Evolutionary conservation across 1,140 invertebrate genomes (phyloP).

Genomic region (Temnothorax curvispinosus): DNA sequence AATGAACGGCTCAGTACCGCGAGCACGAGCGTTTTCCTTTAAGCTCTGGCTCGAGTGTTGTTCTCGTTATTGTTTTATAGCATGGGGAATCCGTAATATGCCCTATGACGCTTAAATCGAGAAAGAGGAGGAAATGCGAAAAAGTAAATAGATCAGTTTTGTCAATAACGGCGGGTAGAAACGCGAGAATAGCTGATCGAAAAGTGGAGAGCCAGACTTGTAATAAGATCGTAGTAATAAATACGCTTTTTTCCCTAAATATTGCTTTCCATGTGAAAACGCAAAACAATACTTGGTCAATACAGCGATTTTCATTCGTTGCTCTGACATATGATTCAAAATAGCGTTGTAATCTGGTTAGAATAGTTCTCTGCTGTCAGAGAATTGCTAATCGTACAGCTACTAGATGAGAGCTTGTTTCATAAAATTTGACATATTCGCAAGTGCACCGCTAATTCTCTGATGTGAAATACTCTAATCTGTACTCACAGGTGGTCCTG

Average conservation of each 20-base stretch:
- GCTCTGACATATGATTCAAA: not conserved
- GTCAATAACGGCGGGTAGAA: not conserved
- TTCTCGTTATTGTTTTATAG: slow-evolving; percentile 55
- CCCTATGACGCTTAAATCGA: not conserved
- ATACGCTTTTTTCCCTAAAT: not conserved
- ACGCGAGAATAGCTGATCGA: not conserved
- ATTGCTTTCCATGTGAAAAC: not conserved
- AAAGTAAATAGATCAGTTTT: not conserved
- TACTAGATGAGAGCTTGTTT: not conserved
- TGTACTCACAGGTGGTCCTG: slow-evolving; percentile 98
- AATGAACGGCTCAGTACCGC: slow-evolving; percentile 49
- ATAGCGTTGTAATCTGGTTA: not conserved
- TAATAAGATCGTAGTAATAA: not conserved
- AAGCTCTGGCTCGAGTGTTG: slow-evolving; percentile 44
- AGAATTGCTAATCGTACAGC: not conserved
- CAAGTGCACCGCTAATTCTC: not conserved
- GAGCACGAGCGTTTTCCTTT: slow-evolving; percentile 59
- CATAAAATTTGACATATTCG: not conserved
- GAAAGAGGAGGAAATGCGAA: not conserved
- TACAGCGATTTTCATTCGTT: not conserved
- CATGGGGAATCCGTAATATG: slow-evolving; percentile 15
- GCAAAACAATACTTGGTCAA: not conserved
- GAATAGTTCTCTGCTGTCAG: not conserved
- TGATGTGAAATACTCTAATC: slow-evolving; percentile 43
- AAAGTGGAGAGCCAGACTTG: not conserved